Evolutionary conservation across 2,888 invertebrate species (phyloP), one percentile per base, ranked within the genome.

Genomic region (Aphidius colemani): DNA sequence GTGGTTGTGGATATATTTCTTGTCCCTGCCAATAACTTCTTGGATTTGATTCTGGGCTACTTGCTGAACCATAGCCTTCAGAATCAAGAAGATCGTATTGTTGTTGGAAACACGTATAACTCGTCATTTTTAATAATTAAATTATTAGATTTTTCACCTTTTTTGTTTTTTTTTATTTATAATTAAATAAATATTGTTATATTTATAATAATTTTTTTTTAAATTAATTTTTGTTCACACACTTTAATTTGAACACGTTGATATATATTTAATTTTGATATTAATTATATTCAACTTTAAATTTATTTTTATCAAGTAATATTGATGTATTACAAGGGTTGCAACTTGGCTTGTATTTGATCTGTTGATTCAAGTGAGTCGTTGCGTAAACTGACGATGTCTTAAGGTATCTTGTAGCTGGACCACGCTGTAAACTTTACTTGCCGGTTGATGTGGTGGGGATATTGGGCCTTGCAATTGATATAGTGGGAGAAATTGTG

Each of bases 371-470:
- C 74, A 71, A 74, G 72, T 75, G 73, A 72, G 75, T 78, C 78
- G 75, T 76, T 76, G 76, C 74, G 76, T 75, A 75, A 75, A 79
- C 79, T 79, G 78, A 74, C 78, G 75, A 74, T 71, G 76, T 74
- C 75, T 77, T 71, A 65, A 69, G 65, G 71, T 71, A 79, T 79
- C 79, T 78, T 78, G 76, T 78, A 77, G 78, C 79, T 80, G 79
- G 79, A 80, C 79, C 79, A 80, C 70, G 79, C 79, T 77, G 78
- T 73, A 75, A 77, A 77, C 77, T 79, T 79, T 76, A 65, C 50
- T 55, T 69, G 70, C 71, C 69, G 71, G 30, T 30, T 73, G 75
- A 70, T 62, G 65, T 65, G 65, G 69, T 64, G 67, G 67, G 65
- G 64, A 53, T 58, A 39, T 8, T 66, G 70, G 69, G 70, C 68